Evolutionary conservation across 2,888 invertebrate species (phyloP).

Genomic region (Bellardia pandia): DNA sequence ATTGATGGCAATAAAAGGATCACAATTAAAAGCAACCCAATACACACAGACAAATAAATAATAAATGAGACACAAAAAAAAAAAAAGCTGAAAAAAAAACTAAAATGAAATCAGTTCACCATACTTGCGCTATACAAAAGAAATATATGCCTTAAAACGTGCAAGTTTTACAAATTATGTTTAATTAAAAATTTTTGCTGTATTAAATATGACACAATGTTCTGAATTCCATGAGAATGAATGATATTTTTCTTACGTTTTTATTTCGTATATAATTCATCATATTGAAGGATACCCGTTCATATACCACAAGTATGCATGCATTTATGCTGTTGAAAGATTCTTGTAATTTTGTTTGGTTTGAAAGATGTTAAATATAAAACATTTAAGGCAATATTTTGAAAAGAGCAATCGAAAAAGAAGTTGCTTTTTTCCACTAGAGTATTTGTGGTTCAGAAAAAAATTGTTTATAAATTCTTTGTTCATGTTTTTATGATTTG

Average conservation of each 20-base stretch:
- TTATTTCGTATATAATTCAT: constrained; percentile 49
- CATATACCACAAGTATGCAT: constrained; percentile 27
- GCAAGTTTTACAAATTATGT: constrained; percentile 84
- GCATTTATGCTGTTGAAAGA: constrained; percentile 37
- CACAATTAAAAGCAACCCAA: constrained; percentile 67
- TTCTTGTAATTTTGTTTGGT: constrained; percentile 58
- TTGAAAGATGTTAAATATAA: constrained; percentile 68
- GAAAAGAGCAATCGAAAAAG: constrained; percentile 4
- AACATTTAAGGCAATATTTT: constrained; percentile 58
- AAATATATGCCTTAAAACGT: constrained; percentile 77
- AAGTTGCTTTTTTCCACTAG: constrained; percentile 20
- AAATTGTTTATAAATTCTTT: constrained; percentile 71
- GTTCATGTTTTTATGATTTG: constrained; percentile 72
- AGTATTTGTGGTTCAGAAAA: constrained; percentile 22
- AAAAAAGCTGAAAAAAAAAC: constrained; percentile 8
- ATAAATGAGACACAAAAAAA: constrained; percentile 45
- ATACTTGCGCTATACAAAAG: constrained; percentile 46
- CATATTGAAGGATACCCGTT: constrained; percentile 62
- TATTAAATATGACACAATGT: constrained; percentile 84
- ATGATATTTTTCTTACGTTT: constrained; percentile 66
- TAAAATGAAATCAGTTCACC: constrained; percentile 62
- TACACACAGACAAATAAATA: constrained; percentile 50
- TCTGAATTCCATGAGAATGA: constrained; percentile 82
- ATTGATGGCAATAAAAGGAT: constrained; percentile 74
- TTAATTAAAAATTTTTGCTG: constrained; percentile 84